Evolutionary conservation across 2,888 invertebrate species (phyloP), one percentile per base, ranked within the genome.

Genomic region (Druceiella hillmani): DNA sequence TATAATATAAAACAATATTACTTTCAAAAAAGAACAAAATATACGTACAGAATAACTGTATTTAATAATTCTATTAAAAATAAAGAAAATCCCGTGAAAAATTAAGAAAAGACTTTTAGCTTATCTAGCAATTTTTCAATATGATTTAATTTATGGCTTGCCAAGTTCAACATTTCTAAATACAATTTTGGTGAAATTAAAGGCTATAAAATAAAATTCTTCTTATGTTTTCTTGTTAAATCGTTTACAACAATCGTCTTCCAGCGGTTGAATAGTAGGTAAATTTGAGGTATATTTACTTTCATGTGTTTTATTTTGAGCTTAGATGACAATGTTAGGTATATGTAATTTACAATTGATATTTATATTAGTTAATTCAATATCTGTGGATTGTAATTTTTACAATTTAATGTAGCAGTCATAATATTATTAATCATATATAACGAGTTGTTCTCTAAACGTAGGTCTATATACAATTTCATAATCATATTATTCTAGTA

Each of bases 111-210:
- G n/a, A 7, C n/a, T 20, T 20, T n/a, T 20, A 7, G 22, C 6
- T 20, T 7, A 6, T 20, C 22, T 20, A 7, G 6, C 6, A n/a
- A 7, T 20, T 20, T 20, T 20, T 20, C 6, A 20, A 20, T 20
- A 20, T 20, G 9, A n/a, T 20, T n/a, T 20, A 20, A 20, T n/a
- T 20, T 20, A 20, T 20, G 22, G 22, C 22, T 20, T 20, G 22
- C 22, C n/a, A 20, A 20, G 9, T 20, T n/a, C n/a, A 20, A n/a
- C n/a, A n/a, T 7, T 20, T 20, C 22, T 20, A 7, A 7, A 20
- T 20, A 6, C n/a, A 20, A 20, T 7, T n/a, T 20, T 20, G 9
- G 9, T 20, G 9, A 7, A 20, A 7, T 20, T 7, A 20, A n/a
- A 7, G 22, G 22, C 6, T 20, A 20, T 20, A 20, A n/a, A 20